These are phyloP conservation scores for Dicaeum eximium DNA, from an alignment of 2,113 vertebrate genomes.

Conservation along the genomic window DNA sequence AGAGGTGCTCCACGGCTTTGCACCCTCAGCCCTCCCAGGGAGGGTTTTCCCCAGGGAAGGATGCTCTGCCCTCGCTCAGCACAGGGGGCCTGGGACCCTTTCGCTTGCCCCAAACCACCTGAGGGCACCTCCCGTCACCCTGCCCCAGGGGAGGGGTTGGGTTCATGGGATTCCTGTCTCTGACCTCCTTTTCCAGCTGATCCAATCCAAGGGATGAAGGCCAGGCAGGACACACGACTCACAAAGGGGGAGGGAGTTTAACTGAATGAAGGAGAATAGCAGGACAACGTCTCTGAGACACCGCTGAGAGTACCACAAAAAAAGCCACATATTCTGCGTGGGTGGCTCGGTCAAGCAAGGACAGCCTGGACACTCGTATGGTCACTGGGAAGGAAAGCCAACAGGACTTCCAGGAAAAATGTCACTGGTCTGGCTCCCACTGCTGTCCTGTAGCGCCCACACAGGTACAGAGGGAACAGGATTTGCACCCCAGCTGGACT, in stretches of 20 bases:
- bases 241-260: rapidly evolving
- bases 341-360: not conserved
- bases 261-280: rapidly evolving
- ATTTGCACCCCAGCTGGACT: not conserved
- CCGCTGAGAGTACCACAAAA: not conserved
- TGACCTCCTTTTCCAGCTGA: not conserved
- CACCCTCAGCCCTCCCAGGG: not conserved
- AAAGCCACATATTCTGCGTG: not conserved
- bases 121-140: not conserved
- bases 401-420: not conserved
- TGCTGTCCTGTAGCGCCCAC: not conserved
- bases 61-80: not conserved
- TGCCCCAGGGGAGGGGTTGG: not conserved
- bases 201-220: not conserved
- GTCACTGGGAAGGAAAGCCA: not conserved
- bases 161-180: rapidly evolving
- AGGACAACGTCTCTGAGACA: not conserved
- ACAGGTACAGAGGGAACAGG: not conserved
- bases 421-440: not conserved
- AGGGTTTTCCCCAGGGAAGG: not conserved
- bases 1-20: not conserved
- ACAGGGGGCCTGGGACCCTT: not conserved
- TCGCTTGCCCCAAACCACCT: not conserved
- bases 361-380: not conserved
- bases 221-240: not conserved